phyloP scores from a whole-genome alignment of 2,113 vertebrate genomes.

The Epinephelus cyanopodus region DNA sequence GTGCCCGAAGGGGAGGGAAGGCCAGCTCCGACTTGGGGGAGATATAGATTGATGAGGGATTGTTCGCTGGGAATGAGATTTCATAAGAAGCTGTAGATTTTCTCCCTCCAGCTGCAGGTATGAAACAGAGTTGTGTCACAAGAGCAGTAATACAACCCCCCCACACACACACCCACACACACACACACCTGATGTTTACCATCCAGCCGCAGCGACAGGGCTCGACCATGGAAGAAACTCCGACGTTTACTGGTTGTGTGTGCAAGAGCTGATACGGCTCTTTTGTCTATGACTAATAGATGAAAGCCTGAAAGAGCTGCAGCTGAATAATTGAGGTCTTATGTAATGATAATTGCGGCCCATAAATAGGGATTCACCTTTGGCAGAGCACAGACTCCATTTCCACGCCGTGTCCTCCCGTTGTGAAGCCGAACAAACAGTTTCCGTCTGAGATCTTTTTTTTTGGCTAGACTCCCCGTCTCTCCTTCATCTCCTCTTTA shows the following conservation, averaged over 20 bases:
- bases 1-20: constrained; percentile 23
- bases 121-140: constrained; percentile 59
- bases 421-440: constrained; percentile 30
- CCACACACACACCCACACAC: constrained; percentile 7
- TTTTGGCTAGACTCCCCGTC: constrained; percentile 26
- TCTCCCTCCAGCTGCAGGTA: constrained; percentile 68
- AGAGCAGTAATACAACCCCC: constrained; percentile 33
- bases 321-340: constrained; percentile 71
- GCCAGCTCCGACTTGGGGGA: constrained; percentile 44
- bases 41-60: constrained; percentile 74
- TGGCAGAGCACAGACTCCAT: constrained; percentile 36
- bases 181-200: constrained; percentile 42
- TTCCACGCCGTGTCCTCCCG: constrained; percentile 8
- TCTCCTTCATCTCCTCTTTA: constrained; percentile 49
- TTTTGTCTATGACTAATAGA: constrained; percentile 60
- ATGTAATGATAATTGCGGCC: constrained; percentile 67
- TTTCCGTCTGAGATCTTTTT: constrained; percentile 16
- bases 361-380: constrained; percentile 73
- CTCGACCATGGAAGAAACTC: constrained; percentile 20
- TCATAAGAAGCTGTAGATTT: constrained; percentile 68
- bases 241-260: constrained; percentile 13
- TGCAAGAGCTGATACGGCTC: constrained; percentile 32
- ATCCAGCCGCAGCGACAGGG: constrained; percentile 1
- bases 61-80: constrained; percentile 68
- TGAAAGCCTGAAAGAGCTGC: constrained; percentile 62